A percentile compares a stretch with the other conserved stretches of the same genome.
Evolutionary conservation across 2,113 vertebrate genomes (phyloP).

Genomic region (Leptosomus discolor): DNA sequence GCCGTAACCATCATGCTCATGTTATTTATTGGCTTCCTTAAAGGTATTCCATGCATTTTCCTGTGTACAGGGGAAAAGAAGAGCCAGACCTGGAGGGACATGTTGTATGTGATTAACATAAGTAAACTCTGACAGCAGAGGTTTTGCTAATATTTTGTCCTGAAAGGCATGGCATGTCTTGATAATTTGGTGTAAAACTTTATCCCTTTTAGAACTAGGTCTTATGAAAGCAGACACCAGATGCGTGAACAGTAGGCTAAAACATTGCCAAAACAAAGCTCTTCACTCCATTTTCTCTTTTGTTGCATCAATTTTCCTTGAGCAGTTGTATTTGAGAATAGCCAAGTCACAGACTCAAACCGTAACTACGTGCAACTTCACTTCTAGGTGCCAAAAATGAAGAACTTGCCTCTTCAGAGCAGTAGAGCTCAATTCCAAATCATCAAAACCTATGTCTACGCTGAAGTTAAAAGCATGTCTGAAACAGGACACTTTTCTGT

Average conservation of each 20-base stretch:
- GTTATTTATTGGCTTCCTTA: neutral
- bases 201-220: neutral
- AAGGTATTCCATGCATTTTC: neutral
- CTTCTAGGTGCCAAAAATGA: neutral
- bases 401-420: neutral
- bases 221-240: neutral
- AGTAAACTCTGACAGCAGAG: neutral
- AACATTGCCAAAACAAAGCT: neutral
- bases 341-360: neutral
- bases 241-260: neutral
- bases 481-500: neutral
- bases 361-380: neutral
- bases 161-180: neutral
- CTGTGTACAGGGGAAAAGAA: neutral
- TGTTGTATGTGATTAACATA: neutral
- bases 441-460: neutral
- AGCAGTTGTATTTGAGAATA: neutral
- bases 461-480: neutral
- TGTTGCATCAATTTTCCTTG: neutral
- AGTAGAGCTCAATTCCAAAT: neutral
- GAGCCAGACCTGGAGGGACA: neutral
- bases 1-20: neutral
- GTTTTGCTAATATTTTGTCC: neutral
- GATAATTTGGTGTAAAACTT: neutral
- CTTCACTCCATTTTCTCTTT: neutral